These are phyloP conservation scores for Sphenodon punctatus DNA, from an alignment of 2,797 vertebrate species.

Conservation along the genomic window DNA sequence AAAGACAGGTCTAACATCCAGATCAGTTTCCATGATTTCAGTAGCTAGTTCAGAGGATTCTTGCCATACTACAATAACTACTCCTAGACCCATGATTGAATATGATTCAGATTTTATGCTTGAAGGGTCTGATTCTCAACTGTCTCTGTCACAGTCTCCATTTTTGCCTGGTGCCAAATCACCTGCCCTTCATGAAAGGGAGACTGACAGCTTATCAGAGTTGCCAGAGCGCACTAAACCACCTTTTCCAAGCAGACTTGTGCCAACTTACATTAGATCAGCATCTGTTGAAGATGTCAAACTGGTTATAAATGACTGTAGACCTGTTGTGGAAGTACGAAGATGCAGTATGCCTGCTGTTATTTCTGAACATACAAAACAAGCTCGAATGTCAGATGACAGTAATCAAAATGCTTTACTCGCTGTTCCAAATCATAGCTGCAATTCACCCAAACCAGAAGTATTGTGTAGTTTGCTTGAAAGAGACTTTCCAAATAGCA, in stretches of 20 bases:
- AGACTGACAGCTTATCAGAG: conserved; percentile 84
- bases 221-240: conserved; percentile 78
- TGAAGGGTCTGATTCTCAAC: conserved; percentile 91
- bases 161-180: conserved; percentile 88
- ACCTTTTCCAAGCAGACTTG: conserved; percentile 76
- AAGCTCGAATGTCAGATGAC: conserved; percentile 77
- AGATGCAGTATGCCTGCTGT: conserved; percentile 76
- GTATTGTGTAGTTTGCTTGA: conserved; percentile 61
- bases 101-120: conserved; percentile 91
- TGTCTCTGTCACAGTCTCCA: conserved; percentile 89
- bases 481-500: conserved; percentile 52
- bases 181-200: conserved; percentile 86
- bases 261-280: conserved; percentile 85
- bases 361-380: conserved; percentile 76
- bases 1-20: conserved; percentile 86
- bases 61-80: conserved; percentile 85
- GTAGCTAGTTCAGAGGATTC: conserved; percentile 96
- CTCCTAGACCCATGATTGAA: conserved; percentile 83
- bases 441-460: conserved; percentile 76
- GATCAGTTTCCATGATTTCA: conserved; percentile 91
- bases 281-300: conserved; percentile 89
- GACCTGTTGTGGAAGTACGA: conserved; percentile 76
- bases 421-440: conserved; percentile 43
- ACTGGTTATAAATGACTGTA: conserved; percentile 79
- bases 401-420: conserved; percentile 45